Percentiles rank a stretch among this genome's conserved stretches.
Evolutionary conservation across 1,140 invertebrate genomes (phyloP).

Genomic region (Bathynomus jamesi): DNA sequence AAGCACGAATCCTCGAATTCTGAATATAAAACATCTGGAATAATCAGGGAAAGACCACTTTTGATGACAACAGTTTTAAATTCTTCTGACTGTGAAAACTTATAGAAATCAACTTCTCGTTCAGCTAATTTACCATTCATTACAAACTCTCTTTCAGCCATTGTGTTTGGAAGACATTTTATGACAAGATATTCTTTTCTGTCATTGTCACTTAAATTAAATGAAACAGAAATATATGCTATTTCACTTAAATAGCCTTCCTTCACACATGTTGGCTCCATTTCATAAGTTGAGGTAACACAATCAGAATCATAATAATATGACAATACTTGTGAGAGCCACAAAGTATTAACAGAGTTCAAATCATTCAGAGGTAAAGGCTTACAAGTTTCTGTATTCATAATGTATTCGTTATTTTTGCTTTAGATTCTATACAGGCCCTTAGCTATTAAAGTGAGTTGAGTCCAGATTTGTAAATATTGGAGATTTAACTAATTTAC

Average conservation of each 20-base stretch:
- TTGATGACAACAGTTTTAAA: not conserved
- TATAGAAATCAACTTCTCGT: conserved; percentile 9
- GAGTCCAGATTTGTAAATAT: no score
- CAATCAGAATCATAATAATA: no score
- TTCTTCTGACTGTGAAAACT: conserved; percentile 2
- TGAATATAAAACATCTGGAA: conserved; percentile 2
- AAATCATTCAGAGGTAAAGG: no score
- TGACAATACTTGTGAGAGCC: no score
- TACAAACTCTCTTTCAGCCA: not conserved
- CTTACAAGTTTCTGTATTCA: no score
- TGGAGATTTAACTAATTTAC: no score
- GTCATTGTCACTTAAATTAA: not conserved
- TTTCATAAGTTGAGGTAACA: no score
- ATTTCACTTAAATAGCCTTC: not conserved
- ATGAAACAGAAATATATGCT: not conserved
- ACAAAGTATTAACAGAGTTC: no score
- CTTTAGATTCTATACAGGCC: no score
- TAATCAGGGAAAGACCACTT: not conserved
- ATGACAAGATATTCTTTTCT: not conserved
- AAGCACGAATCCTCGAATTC: not conserved
- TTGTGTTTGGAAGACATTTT: not conserved
- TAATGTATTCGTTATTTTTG: no score
- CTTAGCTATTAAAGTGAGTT: no score
- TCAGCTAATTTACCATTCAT: not conserved
- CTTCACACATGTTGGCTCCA: not conserved